Evolutionary conservation across 2,113 vertebrate genomes (phyloP).

Genomic region (Anhinga anhinga): DNA sequence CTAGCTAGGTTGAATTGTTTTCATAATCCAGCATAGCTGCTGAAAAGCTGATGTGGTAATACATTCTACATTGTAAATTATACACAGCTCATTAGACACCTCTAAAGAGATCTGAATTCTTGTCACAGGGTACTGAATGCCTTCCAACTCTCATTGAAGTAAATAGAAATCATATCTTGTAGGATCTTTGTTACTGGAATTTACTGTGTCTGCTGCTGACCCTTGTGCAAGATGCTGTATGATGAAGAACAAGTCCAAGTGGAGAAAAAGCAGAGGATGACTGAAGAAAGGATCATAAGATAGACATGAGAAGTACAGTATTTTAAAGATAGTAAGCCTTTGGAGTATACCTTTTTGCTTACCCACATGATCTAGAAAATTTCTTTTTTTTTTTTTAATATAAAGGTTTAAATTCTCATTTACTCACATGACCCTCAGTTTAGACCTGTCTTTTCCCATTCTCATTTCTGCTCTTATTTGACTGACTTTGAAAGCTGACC

Average conservation of each 20-base stretch:
- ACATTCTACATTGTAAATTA: not conserved
- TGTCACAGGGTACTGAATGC: not conserved
- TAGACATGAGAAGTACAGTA: not conserved
- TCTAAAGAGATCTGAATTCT: not conserved
- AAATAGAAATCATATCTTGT: not conserved
- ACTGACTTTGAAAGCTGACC: not conserved
- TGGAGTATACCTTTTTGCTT: not conserved
- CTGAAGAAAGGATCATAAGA: not conserved
- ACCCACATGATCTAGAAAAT: not conserved
- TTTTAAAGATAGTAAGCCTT: not conserved
- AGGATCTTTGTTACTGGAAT: not conserved
- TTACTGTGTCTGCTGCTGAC: not conserved
- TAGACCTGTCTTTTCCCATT: not conserved
- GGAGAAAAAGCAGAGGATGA: not conserved
- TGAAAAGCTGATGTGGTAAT: not conserved
- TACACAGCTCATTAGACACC: not conserved
- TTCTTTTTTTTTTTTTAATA: not conserved
- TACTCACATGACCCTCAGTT: not conserved
- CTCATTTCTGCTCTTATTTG: not conserved
- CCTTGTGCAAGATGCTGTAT: not conserved
- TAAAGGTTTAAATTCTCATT: not conserved
- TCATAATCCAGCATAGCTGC: not conserved
- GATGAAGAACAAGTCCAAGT: too few relatives aligned
- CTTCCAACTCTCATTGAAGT: not conserved
- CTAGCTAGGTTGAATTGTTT: not conserved